A percentile compares a stretch with the other conserved stretches of the same genome.
phyloP scores from a whole-genome alignment of 2,797 vertebrate genomes.

The Gymnothorax reevesii region DNA sequence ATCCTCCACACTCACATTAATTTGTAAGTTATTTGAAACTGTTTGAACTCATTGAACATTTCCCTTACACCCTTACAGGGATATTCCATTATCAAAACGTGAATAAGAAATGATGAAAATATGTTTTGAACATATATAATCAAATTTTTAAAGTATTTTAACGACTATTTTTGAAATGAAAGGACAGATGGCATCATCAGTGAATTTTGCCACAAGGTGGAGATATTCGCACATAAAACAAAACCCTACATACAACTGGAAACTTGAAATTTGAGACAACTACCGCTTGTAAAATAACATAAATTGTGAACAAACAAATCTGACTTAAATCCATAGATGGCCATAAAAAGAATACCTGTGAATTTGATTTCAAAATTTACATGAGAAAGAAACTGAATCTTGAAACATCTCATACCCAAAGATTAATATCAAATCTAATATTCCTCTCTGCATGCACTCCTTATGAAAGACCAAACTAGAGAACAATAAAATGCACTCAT shows the following conservation, averaged over 20 bases:
- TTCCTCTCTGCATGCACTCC: neutral
- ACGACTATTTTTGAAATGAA: neutral
- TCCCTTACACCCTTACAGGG: neutral
- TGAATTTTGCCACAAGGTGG: constrained; percentile 60
- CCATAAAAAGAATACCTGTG: constrained; percentile 9
- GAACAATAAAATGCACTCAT: neutral
- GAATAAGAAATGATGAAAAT: neutral
- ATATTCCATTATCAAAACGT: neutral
- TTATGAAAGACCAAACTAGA: neutral
- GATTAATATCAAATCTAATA: constrained; percentile 20
- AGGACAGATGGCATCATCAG: neutral
- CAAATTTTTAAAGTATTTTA: neutral
- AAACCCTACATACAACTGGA: neutral
- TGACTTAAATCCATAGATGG: constrained; percentile 30
- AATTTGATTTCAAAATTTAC: neutral
- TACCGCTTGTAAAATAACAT: neutral
- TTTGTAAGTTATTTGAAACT: too few species aligned
- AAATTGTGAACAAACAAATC: constrained; percentile 1
- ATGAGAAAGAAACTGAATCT: constrained; percentile 31
- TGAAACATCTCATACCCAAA: constrained; percentile 18
- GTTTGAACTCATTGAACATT: too few species aligned
- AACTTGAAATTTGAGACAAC: neutral
- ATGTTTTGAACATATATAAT: neutral
- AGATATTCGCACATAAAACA: constrained; percentile 52
- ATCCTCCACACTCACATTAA: too few species aligned